These are phyloP conservation scores for Abrostola tripartita DNA, from an alignment of 2,888 invertebrate genomes.

Conservation along the genomic window DNA sequence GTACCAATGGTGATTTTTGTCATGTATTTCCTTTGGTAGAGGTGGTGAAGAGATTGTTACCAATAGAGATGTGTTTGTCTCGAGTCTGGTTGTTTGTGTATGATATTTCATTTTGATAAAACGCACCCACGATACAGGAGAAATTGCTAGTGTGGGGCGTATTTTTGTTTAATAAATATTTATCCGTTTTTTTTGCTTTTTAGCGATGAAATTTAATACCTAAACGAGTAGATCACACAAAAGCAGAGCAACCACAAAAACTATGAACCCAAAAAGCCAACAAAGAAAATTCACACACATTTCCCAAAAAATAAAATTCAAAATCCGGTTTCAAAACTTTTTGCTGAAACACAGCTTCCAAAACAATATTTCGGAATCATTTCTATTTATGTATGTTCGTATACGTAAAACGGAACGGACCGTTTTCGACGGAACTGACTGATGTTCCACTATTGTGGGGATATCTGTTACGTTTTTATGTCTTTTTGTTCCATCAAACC, in stretches of 20 bases:
- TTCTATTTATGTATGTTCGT: slow-evolving; percentile 52
- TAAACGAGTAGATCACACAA: background rate
- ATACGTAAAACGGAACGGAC: slow-evolving; percentile 15
- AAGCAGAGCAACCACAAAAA: slow-evolving; percentile 11
- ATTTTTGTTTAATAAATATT: too few relatives aligned
- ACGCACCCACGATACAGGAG: too few relatives aligned
- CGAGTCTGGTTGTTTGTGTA: too few relatives aligned
- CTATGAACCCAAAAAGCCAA: background rate
- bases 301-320: slow-evolving; percentile 33
- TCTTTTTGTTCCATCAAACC: slow-evolving; percentile 11
- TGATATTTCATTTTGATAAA: too few relatives aligned
- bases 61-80: too few relatives aligned
- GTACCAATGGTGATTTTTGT: too few relatives aligned
- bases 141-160: too few relatives aligned
- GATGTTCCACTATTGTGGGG: slow-evolving; percentile 34
- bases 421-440: slow-evolving; percentile 27
- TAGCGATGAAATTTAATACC: background rate
- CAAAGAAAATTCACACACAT: slow-evolving; percentile 24
- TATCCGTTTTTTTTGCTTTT: background rate
- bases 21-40: too few relatives aligned
- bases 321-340: slow-evolving; percentile 20
- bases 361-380: slow-evolving; percentile 35
- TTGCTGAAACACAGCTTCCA: slow-evolving; percentile 17
- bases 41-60: too few relatives aligned
- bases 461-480: slow-evolving; percentile 26